Conservation (phyloP, 2,113 vertebrate genomes). For the Gobiocypris rarus region DNA sequence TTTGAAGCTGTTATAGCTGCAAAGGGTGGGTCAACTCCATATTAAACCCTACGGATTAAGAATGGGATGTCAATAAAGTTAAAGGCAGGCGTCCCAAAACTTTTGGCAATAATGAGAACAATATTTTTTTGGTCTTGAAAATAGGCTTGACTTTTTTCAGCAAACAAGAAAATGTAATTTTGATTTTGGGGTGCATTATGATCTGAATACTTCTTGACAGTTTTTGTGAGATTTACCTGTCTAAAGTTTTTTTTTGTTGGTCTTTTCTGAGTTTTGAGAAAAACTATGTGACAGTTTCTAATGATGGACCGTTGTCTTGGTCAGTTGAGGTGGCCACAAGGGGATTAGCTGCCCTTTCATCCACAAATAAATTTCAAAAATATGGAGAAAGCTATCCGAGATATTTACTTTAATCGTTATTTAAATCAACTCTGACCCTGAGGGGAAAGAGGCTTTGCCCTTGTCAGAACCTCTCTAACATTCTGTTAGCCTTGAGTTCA, state of each 20-base stretch:
- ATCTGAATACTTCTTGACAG: neutral
- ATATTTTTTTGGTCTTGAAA: too few species aligned
- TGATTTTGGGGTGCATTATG: neutral
- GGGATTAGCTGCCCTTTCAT: slow-evolving; percentile 19
- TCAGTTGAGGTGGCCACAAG: slow-evolving; percentile 10
- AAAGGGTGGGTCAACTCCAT: too few species aligned
- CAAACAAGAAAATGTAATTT: neutral
- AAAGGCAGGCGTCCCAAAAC: too few species aligned
- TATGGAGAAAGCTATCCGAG: neutral
- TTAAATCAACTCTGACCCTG: slow-evolving; percentile 5
- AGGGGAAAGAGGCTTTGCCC: neutral
- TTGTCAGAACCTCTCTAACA: neutral
- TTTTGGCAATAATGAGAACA: too few species aligned
- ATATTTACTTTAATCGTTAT: slow-evolving; percentile 24
- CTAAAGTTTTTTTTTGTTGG: neutral
- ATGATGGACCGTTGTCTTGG: neutral
- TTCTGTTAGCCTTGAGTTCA: slow-evolving; percentile 6
- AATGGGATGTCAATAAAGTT: too few species aligned
- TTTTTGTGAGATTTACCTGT: neutral
- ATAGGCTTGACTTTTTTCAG: too few species aligned
- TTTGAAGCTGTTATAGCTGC: too few species aligned
- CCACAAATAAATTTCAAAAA: neutral
- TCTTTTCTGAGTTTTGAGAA: neutral
- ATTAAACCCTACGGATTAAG: too few species aligned
- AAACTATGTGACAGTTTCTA: neutral